These are phyloP conservation scores for Plectropomus leopardus DNA, from an alignment of 2,113 vertebrate species.

Conservation along the genomic window DNA sequence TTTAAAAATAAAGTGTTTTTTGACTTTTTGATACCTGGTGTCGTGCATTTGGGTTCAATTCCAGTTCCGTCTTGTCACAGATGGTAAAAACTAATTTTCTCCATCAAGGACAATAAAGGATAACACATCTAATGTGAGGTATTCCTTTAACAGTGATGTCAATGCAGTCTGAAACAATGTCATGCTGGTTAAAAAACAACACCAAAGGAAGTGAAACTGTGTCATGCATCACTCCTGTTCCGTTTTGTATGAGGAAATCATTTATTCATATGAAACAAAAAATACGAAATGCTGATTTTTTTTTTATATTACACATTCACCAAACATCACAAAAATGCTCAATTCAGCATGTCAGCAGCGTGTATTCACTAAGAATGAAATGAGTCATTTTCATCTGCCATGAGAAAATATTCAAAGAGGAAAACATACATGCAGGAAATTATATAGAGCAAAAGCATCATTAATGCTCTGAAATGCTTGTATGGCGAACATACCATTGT, in stretches of 20 bases:
- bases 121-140: no score
- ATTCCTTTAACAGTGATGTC: background rate
- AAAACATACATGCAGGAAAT: background rate
- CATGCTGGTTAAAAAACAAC: background rate
- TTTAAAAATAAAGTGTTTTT: no score
- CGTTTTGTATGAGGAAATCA: background rate
- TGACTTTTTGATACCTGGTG: no score
- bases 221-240: background rate
- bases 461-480: background rate
- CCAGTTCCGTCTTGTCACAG: no score
- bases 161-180: background rate
- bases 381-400: background rate
- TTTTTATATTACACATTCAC: background rate
- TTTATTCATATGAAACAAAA: background rate
- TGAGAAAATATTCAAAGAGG: background rate
- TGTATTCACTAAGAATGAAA: background rate
- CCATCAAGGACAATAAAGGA: no score
- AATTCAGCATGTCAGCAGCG: background rate
- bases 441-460: background rate
- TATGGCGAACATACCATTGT: constrained; percentile 11
- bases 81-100: no score
- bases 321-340: background rate
- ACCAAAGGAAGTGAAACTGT: background rate
- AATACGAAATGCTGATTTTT: background rate
- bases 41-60: no score